Conservation (phyloP, 2,888 invertebrate species). For the Kryphioiulus occultus region DNA sequence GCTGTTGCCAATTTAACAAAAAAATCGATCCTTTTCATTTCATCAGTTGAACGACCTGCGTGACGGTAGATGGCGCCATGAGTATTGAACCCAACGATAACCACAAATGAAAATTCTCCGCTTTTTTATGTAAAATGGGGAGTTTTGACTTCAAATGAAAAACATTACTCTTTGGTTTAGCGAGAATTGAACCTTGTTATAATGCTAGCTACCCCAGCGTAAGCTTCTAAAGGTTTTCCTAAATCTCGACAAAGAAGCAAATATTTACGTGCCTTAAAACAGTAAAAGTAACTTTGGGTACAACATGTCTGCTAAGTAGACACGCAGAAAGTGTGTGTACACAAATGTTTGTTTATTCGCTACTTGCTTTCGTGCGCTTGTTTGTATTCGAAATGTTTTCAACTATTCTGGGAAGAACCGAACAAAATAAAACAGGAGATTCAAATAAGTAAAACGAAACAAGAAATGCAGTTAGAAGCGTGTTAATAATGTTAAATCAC, state of each 20-base stretch:
- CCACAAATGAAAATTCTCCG: background rate
- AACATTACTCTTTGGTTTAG: background rate
- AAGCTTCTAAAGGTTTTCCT: background rate
- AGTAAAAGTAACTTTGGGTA: slow-evolving; percentile 28
- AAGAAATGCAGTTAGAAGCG: background rate
- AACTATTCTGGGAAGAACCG: background rate
- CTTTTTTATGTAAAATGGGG: background rate
- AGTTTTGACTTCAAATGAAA: background rate
- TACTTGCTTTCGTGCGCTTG: slow-evolving; percentile 1
- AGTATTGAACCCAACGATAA: background rate
- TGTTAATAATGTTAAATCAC: background rate
- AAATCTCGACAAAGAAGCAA: slow-evolving; percentile 35
- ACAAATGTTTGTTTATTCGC: slow-evolving; percentile 14
- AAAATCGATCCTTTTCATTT: slow-evolving; percentile 4
- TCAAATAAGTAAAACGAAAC: background rate
- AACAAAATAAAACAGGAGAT: background rate
- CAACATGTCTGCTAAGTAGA: slow-evolving; percentile 28
- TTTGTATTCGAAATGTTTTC: slow-evolving; percentile 24
- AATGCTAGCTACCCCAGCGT: background rate
- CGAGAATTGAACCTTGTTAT: background rate
- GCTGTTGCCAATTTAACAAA: slow-evolving; percentile 22
- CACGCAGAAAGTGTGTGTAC: slow-evolving; percentile 31
- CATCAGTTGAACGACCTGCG: background rate
- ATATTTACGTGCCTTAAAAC: slow-evolving; percentile 32
- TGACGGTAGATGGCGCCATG: slow-evolving; percentile 9